Evolutionary conservation across 2,797 vertebrate species (phyloP).

Genomic region (Phrynocephalus vlangalii): DNA sequence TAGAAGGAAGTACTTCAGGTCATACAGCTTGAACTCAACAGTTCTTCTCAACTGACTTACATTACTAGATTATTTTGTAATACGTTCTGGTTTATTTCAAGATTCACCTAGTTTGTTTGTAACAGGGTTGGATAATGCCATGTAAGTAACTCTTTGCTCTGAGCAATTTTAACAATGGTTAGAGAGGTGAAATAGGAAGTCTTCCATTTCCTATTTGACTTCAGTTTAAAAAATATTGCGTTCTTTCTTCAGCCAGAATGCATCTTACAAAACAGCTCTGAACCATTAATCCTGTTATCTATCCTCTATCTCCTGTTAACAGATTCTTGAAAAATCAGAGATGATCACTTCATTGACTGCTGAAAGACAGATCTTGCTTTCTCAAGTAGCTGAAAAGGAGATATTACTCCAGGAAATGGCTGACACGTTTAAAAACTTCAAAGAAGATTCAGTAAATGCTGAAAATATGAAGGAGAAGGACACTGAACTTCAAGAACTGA

Average conservation of each 20-base stretch:
- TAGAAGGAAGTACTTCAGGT: not conserved
- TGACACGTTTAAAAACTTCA: constrained; percentile 61
- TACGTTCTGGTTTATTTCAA: too few species aligned
- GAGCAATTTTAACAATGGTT: not conserved
- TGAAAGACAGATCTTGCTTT: constrained; percentile 73
- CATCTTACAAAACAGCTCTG: not conserved
- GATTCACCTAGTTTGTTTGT: not conserved
- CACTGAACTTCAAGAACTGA: constrained; percentile 62
- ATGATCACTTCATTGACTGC: constrained; percentile 56
- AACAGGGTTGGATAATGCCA: not conserved
- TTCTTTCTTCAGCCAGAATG: not conserved
- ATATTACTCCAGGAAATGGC: constrained; percentile 69
- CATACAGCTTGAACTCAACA: not conserved
- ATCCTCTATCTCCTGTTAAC: not conserved
- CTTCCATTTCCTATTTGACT: not conserved
- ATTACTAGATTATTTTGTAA: too few species aligned
- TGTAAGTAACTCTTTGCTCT: constrained; percentile 9
- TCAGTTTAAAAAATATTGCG: not conserved
- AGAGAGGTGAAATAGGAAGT: not conserved
- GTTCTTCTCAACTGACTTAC: too few species aligned
- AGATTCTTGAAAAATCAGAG: constrained; percentile 73
- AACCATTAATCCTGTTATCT: not conserved
- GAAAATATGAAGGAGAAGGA: constrained; percentile 56
- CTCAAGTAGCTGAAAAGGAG: constrained; percentile 70
- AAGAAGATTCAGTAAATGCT: constrained; percentile 56